Base-by-base conservation (phyloP, 2,888 invertebrate species). In the Gryllus longicercus region DNA sequence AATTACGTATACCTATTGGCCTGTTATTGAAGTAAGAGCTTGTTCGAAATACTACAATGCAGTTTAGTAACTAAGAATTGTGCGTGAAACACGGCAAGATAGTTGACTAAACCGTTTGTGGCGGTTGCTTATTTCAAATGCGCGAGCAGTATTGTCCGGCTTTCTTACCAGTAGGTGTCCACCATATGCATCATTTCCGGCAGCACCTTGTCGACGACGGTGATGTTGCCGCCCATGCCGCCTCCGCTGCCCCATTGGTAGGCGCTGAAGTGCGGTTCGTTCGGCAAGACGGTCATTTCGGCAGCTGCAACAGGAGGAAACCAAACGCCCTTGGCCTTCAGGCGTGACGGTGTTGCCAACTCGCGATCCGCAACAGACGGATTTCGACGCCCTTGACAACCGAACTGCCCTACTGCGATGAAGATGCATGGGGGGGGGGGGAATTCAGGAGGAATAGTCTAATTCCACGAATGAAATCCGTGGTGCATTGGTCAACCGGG, bases 131-230 rank as follows among this genome's bases (percentile, higher is more conserved):
- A 38, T 38, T 38, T 4, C 38, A 38, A 38, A 38, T 38, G 38
- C 38, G 38, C 8, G 38, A 8, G 38, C 38, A 38, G 38, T 38
- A 8, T 38, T 12, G 1, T 10, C 10, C 10, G 74, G 12, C 8
- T 11, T 21, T 77, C 83, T 83, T 82, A 86, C 87, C 87, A 87
- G 81, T 87, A 92, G 75, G 94, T 89, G 86, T 94, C 93, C 83
- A 95, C 89, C 89, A 94, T 88, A 86, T 93, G 92, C 83, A 93
- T 88, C 92, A 94, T 92, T 78, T 94, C 94, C 78, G 90, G 89
- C 50, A 90, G 89, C 83, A 94, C 94, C 87, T 92, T 94, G 88
- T 96, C 96, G 84, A 94, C 94, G 83, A 95, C 95, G 82, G 95
- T 94, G 85, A 93, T 90, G 88, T 95, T 95, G 82, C 87, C 87